Conservation (phyloP, 2,888 invertebrate species). For the Nematopogon swammerdamellus region DNA sequence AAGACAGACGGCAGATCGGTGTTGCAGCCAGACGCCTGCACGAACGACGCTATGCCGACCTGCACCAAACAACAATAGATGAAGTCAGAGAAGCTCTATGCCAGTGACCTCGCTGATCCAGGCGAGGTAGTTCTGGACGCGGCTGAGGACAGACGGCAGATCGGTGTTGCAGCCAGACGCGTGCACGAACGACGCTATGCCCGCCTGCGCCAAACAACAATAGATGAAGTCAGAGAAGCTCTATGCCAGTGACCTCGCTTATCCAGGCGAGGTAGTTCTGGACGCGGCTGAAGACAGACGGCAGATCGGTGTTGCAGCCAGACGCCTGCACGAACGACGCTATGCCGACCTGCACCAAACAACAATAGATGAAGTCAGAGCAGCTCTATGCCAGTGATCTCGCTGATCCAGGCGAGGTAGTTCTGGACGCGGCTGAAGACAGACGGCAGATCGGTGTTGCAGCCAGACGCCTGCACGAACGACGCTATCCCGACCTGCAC, state of each 20-base stretch:
- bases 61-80: slow-evolving; percentile 14
- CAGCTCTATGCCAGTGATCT: too few species aligned
- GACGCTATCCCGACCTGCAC: too few species aligned
- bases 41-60: slow-evolving; percentile 40
- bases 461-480: too few species aligned
- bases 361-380: too few species aligned
- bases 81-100: too few species aligned
- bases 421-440: too few species aligned
- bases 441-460: too few species aligned
- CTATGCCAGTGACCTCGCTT: slow-evolving; percentile 31
- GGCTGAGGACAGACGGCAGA: slow-evolving; percentile 15
- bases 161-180: slow-evolving; percentile 21
- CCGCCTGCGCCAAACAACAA: too few species aligned
- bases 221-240: slow-evolving; percentile 12
- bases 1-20: slow-evolving; percentile 34
- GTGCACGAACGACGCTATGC: slow-evolving; percentile 35
- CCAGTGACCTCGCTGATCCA: too few species aligned
- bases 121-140: neutral
- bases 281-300: slow-evolving; percentile 42
- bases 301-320: slow-evolving; percentile 33
- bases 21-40: slow-evolving; percentile 33
- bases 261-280: slow-evolving; percentile 38
- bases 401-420: too few species aligned
- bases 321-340: too few species aligned
- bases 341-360: too few species aligned